Percentiles rank a stretch among this genome's conserved stretches.
phyloP scores from a whole-genome alignment of 2,113 vertebrate species.

The Elephas maximus region DNA sequence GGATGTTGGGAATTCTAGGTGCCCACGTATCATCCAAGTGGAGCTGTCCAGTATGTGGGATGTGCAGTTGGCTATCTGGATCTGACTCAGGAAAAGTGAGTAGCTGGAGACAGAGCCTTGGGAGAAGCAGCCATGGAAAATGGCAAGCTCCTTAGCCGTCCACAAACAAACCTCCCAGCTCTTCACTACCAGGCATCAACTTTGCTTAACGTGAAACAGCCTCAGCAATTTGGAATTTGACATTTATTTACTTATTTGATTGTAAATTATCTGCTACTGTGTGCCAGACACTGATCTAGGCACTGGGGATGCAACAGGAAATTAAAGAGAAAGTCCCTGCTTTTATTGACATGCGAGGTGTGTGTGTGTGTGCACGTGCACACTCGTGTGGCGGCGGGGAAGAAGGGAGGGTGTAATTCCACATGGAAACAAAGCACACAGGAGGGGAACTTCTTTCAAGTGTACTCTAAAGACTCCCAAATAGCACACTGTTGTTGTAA shows the following conservation, averaged over 20 bases:
- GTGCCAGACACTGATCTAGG: background rate
- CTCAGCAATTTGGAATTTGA: background rate
- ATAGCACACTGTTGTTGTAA: background rate
- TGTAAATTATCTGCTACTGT: background rate
- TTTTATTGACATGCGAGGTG: background rate
- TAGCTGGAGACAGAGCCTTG: background rate
- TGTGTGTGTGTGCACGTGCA: background rate
- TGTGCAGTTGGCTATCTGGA: background rate
- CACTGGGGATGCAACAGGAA: background rate
- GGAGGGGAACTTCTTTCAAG: background rate
- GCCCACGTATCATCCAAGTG: rapidly evolving
- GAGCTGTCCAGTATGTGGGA: rapidly evolving
- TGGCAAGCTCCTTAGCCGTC: no score
- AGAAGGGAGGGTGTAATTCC: no score
- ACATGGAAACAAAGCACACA: background rate
- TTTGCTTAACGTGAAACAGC: background rate
- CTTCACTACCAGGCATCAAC: background rate
- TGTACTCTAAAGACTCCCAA: background rate
- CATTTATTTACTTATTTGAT: background rate
- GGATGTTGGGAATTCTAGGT: background rate
- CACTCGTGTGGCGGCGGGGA: no score
- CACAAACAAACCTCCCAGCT: background rate
- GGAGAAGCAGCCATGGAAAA: no score
- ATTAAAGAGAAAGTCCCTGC: background rate
- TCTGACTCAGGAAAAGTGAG: background rate